Evolutionary conservation across 2,888 invertebrate genomes (phyloP).

Genomic region (Gonocerus acuteangulatus): DNA sequence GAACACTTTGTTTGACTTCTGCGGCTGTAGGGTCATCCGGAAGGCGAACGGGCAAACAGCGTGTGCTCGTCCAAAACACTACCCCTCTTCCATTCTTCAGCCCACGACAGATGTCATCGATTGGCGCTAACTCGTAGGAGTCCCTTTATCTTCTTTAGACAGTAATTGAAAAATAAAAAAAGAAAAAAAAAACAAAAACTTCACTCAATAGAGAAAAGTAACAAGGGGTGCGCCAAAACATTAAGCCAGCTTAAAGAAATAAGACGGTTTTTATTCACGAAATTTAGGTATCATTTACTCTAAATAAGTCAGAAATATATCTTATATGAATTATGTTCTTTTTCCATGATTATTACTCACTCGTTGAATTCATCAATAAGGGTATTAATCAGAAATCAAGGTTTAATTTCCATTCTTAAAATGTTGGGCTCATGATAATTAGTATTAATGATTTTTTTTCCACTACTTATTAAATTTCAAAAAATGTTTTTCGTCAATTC

Average conservation of each 20-base stretch:
- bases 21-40: slow-evolving; percentile 25
- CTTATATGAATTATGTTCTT: too few relatives aligned
- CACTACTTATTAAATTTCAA: too few relatives aligned
- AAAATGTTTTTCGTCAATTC: too few relatives aligned
- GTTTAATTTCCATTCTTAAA: too few relatives aligned
- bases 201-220: neutral
- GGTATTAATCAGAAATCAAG: too few relatives aligned
- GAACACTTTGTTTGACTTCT: slow-evolving; percentile 17
- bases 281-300: slow-evolving; percentile 1
- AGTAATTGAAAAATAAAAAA: slow-evolving; percentile 19
- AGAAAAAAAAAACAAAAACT: slow-evolving; percentile 2
- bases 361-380: too few relatives aligned
- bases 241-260: neutral
- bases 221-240: slow-evolving; percentile 23
- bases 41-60: slow-evolving; percentile 16
- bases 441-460: too few relatives aligned
- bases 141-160: slow-evolving; percentile 24
- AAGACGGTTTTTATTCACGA: slow-evolving; percentile 13
- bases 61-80: slow-evolving; percentile 22
- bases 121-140: slow-evolving; percentile 25
- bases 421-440: too few relatives aligned
- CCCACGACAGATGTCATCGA: slow-evolving; percentile 24
- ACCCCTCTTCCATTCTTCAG: slow-evolving; percentile 24
- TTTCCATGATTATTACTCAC: too few relatives aligned
- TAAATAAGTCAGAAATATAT: too few relatives aligned